Base-by-base conservation (phyloP, 2,797 vertebrate genomes). In the Enteromius argenteus region DNA sequence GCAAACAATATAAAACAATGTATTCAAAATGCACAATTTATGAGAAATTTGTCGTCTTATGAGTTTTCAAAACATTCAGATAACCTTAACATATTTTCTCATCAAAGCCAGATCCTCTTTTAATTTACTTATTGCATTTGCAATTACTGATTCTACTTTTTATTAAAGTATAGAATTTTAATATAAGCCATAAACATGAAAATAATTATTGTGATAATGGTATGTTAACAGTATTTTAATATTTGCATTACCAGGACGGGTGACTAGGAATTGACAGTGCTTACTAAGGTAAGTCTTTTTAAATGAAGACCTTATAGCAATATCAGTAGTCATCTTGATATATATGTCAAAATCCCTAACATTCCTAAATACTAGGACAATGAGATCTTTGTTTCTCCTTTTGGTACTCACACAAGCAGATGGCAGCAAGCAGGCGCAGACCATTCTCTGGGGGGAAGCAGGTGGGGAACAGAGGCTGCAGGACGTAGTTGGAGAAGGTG, bases 401-500 rank as follows among this genome's bases (percentile, higher is more conserved):
- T 5, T 44, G n/a, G 35, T 88, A 96, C 97, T 97, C 92, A 98
- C 97, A 84, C 74, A 98, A 94, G 88, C 97, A 98, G 90, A 97
- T 90, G 1, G 92, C 97, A 0, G 97, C 97, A 56, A 98, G 92
- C 73, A 98, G 90, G 1, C 97, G 94, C 14, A 98, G 94, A 74
- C 96, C 97, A 0, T 39, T 94, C 89, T 98, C 97, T 0, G 97
- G 97, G 0, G 97, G 95, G 49, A 97, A 94, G 91, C 97, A 97
- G 86, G 96, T 97, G 80, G 97, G 96, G 89, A 97, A 98, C 62
- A 98, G 93, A 0, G 97, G 97, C 89, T 98, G 97, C 37, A 98
- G 92, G 71, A 97, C 96, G 1, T 98, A 98, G 94, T 97, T 98
- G 88, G 97, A 96, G 91, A 98, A 98, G 9, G 97, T 98, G 86